Conservation (phyloP, 2,113 vertebrate species). For the Sminthopsis crassicaudata region DNA sequence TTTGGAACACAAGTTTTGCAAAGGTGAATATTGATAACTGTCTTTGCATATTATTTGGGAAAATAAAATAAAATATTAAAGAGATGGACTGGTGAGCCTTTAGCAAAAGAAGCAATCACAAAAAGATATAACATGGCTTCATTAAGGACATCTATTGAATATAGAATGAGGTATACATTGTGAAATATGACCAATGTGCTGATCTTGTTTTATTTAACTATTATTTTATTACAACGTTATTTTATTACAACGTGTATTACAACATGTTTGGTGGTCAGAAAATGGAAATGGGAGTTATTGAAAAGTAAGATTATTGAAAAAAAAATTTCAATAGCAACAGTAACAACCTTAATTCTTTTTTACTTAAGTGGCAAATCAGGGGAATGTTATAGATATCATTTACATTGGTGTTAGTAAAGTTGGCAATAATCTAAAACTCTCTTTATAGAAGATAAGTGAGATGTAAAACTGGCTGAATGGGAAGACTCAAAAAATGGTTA, state of each 20-base stretch:
- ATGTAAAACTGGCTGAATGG: not conserved
- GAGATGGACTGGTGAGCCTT: not conserved
- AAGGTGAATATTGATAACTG: no score
- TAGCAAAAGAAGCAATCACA: not conserved
- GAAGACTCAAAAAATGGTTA: not conserved
- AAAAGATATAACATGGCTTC: not conserved
- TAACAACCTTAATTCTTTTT: not conserved
- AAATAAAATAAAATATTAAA: no score
- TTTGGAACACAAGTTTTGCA: no score
- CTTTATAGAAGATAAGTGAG: not conserved
- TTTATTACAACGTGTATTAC: no score
- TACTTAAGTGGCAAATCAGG: not conserved
- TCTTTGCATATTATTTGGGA: no score
- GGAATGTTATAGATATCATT: not conserved
- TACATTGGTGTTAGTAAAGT: not conserved
- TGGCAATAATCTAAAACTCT: no score
- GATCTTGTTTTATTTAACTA: not conserved
- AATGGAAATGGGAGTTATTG: not conserved
- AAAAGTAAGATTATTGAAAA: not conserved
- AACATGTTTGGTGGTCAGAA: no score
- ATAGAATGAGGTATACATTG: not conserved
- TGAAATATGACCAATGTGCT: not conserved
- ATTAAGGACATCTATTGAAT: not conserved
- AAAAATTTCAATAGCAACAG: not conserved
- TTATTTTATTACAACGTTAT: not conserved